Evolutionary conservation across 2,113 vertebrate genomes (phyloP).

Genomic region (Sturnira hondurensis): DNA sequence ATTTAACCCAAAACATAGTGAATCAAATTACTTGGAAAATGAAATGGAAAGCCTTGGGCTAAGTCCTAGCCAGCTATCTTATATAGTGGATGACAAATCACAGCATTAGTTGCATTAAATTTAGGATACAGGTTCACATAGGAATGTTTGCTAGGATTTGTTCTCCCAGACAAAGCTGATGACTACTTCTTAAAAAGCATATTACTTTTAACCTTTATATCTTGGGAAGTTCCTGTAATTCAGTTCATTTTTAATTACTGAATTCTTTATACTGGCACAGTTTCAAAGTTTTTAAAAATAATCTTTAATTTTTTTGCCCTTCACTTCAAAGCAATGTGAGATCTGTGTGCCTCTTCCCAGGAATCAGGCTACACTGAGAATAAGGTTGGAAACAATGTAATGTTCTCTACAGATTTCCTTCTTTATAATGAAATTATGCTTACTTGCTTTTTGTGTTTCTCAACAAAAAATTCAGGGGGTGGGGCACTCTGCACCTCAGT

Average conservation of each 20-base stretch:
- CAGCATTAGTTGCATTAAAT: neutral
- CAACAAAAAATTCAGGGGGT: neutral
- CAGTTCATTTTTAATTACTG: neutral
- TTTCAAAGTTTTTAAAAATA: neutral
- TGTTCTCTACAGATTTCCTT: neutral
- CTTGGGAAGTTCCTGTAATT: neutral
- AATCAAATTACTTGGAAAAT: neutral
- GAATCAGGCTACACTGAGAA: neutral
- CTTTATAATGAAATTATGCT: neutral
- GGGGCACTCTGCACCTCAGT: neutral
- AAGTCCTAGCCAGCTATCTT: neutral
- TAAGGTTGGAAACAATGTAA: neutral
- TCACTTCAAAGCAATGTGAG: neutral
- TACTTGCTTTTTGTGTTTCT: conserved; percentile 13
- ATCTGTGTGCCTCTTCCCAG: neutral
- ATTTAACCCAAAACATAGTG: neutral
- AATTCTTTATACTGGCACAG: conserved; percentile 2
- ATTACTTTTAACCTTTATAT: conserved; percentile 1
- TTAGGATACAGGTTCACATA: neutral
- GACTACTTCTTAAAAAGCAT: neutral
- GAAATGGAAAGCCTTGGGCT: neutral
- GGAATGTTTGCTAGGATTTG: neutral
- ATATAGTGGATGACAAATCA: neutral
- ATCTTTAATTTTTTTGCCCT: neutral
- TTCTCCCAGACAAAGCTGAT: neutral